phyloP scores from a whole-genome alignment of 2,888 invertebrate genomes.

The Sarcophaga carnaria region DNA sequence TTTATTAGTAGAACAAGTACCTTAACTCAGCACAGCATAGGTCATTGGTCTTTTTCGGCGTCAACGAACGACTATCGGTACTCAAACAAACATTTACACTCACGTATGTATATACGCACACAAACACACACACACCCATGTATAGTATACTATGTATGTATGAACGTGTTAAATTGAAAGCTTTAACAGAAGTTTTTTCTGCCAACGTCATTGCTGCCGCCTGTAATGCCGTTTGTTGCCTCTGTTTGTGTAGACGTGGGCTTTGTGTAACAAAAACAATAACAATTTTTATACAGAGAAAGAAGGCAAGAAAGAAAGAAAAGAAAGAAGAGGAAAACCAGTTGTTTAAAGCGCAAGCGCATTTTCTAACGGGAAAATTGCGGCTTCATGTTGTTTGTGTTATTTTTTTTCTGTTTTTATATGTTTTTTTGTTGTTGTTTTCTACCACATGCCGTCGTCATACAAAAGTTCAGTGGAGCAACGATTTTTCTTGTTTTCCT shows the following conservation, averaged over 20 bases:
- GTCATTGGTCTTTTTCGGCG: constrained; percentile 81
- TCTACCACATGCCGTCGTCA: constrained; percentile 55
- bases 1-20: constrained; percentile 70
- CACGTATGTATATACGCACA: constrained; percentile 11
- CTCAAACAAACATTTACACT: constrained; percentile 34
- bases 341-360: constrained; percentile 66
- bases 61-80: constrained; percentile 76
- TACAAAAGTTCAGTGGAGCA: constrained; percentile 69
- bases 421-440: constrained; percentile 19
- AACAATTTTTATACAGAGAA: background rate
- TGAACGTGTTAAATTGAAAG: constrained; percentile 37
- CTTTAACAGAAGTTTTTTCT: constrained; percentile 53
- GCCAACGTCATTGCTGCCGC: constrained; percentile 44
- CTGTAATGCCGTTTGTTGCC: constrained; percentile 46
- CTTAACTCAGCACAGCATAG: constrained; percentile 79
- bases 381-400: constrained; percentile 7
- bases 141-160: constrained; percentile 5
- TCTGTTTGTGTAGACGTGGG: constrained; percentile 55
- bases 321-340: constrained; percentile 44
- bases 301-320: background rate
- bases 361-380: constrained; percentile 65
- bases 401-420: background rate
- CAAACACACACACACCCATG: background rate
- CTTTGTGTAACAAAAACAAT: constrained; percentile 52
- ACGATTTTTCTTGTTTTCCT: constrained; percentile 55